A percentile compares a stretch with the other conserved stretches of the same genome.
Conservation (phyloP, 2,113 vertebrate genomes). For the Garra rufa region DNA sequence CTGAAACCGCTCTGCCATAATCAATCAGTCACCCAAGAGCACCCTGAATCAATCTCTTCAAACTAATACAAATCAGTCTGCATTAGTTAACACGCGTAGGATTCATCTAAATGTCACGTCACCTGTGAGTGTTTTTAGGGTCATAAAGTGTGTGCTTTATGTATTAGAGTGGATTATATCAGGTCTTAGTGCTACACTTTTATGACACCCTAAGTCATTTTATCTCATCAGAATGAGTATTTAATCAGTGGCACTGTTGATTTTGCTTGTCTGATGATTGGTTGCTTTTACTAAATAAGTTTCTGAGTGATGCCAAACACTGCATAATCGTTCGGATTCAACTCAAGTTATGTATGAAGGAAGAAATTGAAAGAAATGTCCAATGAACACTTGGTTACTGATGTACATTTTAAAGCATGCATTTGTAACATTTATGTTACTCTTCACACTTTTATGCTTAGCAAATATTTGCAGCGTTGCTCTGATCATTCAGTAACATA, state of each 20-base stretch:
- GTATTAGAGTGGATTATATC: neutral
- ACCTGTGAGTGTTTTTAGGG: neutral
- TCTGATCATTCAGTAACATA: neutral
- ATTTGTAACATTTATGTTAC: neutral
- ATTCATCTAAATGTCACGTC: neutral
- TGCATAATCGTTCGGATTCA: neutral
- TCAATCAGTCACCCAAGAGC: conserved; percentile 34
- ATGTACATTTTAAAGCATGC: neutral
- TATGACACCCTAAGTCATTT: conserved; percentile 1
- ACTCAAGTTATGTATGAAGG: neutral
- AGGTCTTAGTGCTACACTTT: neutral
- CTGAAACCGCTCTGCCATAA: neutral
- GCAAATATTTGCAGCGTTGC: neutral
- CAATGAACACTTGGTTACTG: neutral
- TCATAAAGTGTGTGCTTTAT: neutral
- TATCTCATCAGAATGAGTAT: neutral
- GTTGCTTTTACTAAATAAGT: neutral
- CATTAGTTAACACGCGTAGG: neutral
- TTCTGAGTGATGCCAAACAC: neutral
- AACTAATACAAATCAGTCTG: conserved; percentile 6
- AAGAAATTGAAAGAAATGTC: neutral
- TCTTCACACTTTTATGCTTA: neutral
- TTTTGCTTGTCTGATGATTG: neutral
- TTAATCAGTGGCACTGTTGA: neutral
- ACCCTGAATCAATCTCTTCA: neutral